phyloP scores from a whole-genome alignment of 1,140 invertebrate genomes.

The Diuraphis noxia region DNA sequence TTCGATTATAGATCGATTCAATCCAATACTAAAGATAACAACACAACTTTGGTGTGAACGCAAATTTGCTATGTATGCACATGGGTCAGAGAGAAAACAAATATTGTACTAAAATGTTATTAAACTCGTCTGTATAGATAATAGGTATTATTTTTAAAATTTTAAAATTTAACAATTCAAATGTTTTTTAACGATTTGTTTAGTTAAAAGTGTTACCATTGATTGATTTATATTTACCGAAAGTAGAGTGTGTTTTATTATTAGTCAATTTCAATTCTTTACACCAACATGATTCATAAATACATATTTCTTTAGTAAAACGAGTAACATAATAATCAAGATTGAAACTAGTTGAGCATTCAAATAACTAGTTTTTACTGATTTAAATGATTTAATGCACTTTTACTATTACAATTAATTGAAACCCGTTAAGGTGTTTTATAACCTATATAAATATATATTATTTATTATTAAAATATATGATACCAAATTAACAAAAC shows the following conservation, averaged over 20 bases:
- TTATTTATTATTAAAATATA: neutral
- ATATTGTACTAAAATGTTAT: neutral
- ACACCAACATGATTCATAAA: neutral
- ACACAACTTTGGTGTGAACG: neutral
- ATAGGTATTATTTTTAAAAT: neutral
- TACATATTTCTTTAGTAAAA: neutral
- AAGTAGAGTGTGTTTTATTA: neutral
- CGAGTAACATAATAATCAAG: neutral
- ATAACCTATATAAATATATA: neutral
- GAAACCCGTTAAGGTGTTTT: neutral
- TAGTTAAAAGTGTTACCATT: neutral
- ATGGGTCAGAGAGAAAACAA: neutral
- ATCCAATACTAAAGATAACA: neutral
- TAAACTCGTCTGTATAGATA: neutral
- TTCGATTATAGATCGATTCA: neutral
- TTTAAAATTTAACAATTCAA: neutral
- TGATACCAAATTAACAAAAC: neutral
- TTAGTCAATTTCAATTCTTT: neutral
- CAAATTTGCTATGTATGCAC: no score
- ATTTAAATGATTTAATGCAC: neutral
- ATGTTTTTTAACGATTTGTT: neutral
- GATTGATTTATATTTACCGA: neutral
- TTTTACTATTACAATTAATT: no score
- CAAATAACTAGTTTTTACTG: slow-evolving; percentile 10
- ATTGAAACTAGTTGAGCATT: neutral